phyloP scores from a whole-genome alignment of 2,113 vertebrate genomes.

The Aptenodytes forsteri region DNA sequence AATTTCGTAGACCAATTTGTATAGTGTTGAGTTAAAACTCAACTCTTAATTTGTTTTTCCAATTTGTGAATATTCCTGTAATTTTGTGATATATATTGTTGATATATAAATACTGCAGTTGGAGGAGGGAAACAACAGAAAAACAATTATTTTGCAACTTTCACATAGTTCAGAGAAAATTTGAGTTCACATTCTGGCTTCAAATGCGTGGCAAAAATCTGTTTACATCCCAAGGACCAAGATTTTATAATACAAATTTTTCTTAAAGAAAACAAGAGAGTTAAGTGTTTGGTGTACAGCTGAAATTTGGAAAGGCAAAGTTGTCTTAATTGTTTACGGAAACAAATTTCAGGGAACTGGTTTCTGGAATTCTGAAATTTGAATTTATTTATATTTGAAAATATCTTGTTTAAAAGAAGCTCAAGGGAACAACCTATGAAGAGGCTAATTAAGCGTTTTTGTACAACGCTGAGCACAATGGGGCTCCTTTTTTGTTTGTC shows the following conservation, averaged over 20 bases:
- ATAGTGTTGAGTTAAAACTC: background rate
- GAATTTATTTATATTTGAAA: slow-evolving; percentile 31
- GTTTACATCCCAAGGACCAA: background rate
- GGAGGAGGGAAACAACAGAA: background rate
- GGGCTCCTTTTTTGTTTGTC: slow-evolving; percentile 19
- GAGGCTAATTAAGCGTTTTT: slow-evolving; percentile 1
- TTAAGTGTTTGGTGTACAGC: background rate
- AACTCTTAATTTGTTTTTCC: background rate
- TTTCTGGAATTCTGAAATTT: slow-evolving; percentile 1
- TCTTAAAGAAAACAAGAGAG: background rate
- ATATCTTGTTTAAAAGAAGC: background rate
- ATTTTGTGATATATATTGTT: background rate
- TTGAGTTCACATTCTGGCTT: background rate
- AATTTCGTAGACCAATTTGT: background rate
- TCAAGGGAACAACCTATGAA: background rate
- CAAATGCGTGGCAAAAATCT: background rate
- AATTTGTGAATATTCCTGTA: background rate
- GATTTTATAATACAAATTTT: background rate
- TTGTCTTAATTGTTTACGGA: fast-evolving
- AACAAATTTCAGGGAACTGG: background rate
- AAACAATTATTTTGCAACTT: background rate
- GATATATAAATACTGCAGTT: background rate
- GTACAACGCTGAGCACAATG: background rate
- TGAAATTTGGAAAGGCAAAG: background rate
- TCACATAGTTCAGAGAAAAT: background rate